Conservation (phyloP, 2,888 invertebrate species). For the Andrena dorsata region DNA sequence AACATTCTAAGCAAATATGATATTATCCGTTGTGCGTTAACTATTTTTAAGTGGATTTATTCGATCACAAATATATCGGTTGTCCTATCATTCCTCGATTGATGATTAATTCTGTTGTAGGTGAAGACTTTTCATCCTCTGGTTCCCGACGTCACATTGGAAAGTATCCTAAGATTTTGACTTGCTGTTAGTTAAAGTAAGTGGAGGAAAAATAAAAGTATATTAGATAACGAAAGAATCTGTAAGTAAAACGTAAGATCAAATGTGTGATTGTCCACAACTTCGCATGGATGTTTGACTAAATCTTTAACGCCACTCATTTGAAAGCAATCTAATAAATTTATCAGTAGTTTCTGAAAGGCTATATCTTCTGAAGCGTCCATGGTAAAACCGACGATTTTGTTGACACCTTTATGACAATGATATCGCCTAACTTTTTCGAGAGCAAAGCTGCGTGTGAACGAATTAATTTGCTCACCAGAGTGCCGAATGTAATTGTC, state of each 20-base stretch:
- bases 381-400: too few relatives aligned
- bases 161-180: not conserved
- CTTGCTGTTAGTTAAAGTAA: not conserved
- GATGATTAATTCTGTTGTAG: not conserved
- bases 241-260: not conserved
- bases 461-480: constrained; percentile 16
- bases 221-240: not conserved
- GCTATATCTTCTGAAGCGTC: too few relatives aligned
- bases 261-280: not conserved
- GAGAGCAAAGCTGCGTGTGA: not conserved
- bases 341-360: too few relatives aligned
- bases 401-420: too few relatives aligned
- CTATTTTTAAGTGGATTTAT: too few relatives aligned
- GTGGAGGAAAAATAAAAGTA: not conserved
- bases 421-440: too few relatives aligned
- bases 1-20: too few relatives aligned
- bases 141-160: not conserved
- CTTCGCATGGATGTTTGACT: not conserved
- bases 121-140: not conserved
- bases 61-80: too few relatives aligned
- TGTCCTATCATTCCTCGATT: too few relatives aligned
- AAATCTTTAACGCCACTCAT: not conserved
- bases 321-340: not conserved
- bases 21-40: too few relatives aligned
- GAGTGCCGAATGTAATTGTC: constrained; percentile 30